Percentiles rank a stretch among this genome's conserved stretches.
phyloP scores from a whole-genome alignment of 2,797 vertebrate species.

The Acipenser transmontanus region DNA sequence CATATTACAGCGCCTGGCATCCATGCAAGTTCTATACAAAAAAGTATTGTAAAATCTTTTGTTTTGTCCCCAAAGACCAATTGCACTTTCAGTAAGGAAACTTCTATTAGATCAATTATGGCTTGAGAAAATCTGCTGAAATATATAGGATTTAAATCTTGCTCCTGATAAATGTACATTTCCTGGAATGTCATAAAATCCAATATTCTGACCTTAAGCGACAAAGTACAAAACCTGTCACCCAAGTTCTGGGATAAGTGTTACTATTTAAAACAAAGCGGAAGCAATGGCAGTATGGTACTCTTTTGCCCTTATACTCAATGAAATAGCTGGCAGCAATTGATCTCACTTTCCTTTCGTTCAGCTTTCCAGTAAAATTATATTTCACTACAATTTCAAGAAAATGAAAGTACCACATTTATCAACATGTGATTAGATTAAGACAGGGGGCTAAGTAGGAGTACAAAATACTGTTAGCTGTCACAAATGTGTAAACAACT shows the following conservation, averaged over 20 bases:
- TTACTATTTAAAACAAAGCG: not conserved
- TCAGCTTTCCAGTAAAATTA: not conserved
- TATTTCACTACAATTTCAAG: not conserved
- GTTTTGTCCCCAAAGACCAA: too few species aligned
- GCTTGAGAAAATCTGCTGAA: not conserved
- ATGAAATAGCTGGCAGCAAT: not conserved
- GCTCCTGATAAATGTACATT: slow-evolving; percentile 1
- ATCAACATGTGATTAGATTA: not conserved
- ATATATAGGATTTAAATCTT: not conserved
- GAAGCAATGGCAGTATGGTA: not conserved
- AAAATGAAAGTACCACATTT: not conserved
- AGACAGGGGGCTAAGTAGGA: not conserved
- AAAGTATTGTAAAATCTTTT: too few species aligned
- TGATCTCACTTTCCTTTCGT: not conserved
- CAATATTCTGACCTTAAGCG: slow-evolving; percentile 2
- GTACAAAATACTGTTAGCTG: not conserved
- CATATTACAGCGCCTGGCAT: too few species aligned
- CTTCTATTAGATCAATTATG: too few species aligned
- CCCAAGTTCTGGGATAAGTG: not conserved
- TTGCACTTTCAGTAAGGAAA: too few species aligned
- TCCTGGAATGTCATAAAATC: not conserved
- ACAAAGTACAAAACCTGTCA: not conserved
- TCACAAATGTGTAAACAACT: not conserved
- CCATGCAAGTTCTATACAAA: too few species aligned
- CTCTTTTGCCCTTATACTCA: too few species aligned